These are phyloP conservation scores for Pectinophora gossypiella DNA, from an alignment of 1,140 invertebrate species.

Conservation along the genomic window DNA sequence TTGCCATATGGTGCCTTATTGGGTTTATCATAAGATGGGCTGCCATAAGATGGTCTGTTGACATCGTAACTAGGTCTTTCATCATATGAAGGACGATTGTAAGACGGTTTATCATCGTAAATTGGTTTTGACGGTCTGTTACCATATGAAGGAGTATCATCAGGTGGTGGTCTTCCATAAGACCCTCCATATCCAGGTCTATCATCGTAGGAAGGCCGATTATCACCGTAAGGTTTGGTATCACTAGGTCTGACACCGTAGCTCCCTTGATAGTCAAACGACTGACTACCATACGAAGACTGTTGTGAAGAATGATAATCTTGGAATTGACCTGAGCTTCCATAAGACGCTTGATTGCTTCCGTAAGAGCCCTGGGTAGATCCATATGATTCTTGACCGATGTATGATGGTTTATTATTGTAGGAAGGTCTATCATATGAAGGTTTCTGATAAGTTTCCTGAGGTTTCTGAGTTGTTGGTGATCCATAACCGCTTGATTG, in stretches of 20 bases:
- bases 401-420: neutral
- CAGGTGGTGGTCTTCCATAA: constrained; percentile 10
- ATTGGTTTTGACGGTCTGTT: constrained; percentile 10
- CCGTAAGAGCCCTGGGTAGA: neutral
- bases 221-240: constrained; percentile 2
- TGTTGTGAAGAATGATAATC: neutral
- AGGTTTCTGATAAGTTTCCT: constrained; percentile 1
- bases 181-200: constrained; percentile 1
- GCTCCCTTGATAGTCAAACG: neutral
- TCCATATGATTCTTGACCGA: neutral
- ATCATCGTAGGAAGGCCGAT: constrained; percentile 9
- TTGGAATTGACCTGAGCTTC: neutral
- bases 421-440: neutral
- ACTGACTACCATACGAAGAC: constrained; percentile 6
- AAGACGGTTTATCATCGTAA: constrained; percentile 11
- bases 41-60: constrained; percentile 10
- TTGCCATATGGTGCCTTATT: constrained; percentile 2
- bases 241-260: constrained; percentile 8
- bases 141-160: constrained; percentile 13
- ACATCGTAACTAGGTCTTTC: constrained; percentile 3
- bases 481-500: neutral
- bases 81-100: constrained; percentile 13
- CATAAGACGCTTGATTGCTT: neutral
- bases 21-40: constrained; percentile 12
- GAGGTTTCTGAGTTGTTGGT: neutral